Conservation (phyloP, 2,113 vertebrate genomes). For the Catharus fuscescens region DNA sequence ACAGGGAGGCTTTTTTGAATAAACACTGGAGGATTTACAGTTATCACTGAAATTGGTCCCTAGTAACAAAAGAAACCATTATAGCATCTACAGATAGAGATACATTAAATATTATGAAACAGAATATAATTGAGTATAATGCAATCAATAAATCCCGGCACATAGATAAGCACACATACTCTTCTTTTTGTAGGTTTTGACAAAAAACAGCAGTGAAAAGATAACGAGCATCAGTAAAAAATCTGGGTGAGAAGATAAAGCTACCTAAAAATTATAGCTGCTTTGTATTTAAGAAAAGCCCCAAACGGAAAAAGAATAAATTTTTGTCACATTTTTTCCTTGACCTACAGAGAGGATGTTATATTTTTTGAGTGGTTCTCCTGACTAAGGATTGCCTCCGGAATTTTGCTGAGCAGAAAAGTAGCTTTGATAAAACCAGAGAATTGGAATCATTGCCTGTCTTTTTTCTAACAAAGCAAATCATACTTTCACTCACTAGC, state of each 20-base stretch:
- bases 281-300: not conserved
- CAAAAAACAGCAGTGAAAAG: not conserved
- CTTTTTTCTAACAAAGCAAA: not conserved
- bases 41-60: not conserved
- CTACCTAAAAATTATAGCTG: not conserved
- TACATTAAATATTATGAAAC: not conserved
- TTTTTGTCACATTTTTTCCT: not conserved
- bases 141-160: not conserved
- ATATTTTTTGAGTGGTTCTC: not conserved
- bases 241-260: not conserved
- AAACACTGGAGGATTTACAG: not conserved
- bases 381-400: not conserved
- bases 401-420: not conserved
- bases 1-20: not conserved
- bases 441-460: not conserved
- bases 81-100: not conserved
- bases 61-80: not conserved
- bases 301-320: not conserved
- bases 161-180: not conserved
- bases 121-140: not conserved
- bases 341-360: not conserved
- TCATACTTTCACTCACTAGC: not conserved
- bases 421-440: not conserved
- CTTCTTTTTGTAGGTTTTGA: not conserved
- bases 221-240: not conserved